Evolutionary conservation across 1,140 invertebrate species (phyloP).

Genomic region (honey bee (Apis mellifera)): Amel_HAv3.1 CM009942.2:8388501-8389000

Average conservation of each 20-base stretch:
- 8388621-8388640: too few species aligned
- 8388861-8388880: conserved; percentile 41
- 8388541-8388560: too few species aligned
- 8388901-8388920: neutral
- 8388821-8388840: neutral
- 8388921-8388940: conserved; percentile 40
- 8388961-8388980: neutral
- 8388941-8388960: neutral
- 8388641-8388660: too few species aligned
- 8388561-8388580: too few species aligned
- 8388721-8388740: neutral
- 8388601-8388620: too few species aligned
- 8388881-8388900: neutral
- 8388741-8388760: neutral
- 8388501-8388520: too few species aligned
- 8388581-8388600: too few species aligned
- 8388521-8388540: too few species aligned
- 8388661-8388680: too few species aligned
- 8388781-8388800: neutral
- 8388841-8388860: neutral
- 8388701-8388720: neutral
- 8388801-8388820: neutral
- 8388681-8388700: too few species aligned
- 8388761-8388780: neutral
- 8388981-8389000: too few species aligned